Conservation (phyloP, 2,888 invertebrate genomes). For the Mayetiola destructor region DNA sequence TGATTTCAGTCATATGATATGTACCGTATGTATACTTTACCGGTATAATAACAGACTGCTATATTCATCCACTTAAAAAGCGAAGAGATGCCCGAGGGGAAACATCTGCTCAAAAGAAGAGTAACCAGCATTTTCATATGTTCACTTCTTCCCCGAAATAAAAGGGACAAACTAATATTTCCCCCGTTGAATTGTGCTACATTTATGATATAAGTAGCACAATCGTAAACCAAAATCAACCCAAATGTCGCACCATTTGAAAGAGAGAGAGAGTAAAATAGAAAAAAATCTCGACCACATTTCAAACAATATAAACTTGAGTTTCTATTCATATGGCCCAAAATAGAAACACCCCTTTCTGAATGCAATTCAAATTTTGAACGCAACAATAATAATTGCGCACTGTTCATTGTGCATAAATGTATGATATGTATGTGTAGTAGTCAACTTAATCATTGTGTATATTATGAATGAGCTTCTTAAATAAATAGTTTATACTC, state of each 20-base stretch:
- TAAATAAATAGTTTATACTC: too few species aligned
- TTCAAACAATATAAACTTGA: not conserved
- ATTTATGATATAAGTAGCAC: not conserved
- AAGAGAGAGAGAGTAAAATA: not conserved
- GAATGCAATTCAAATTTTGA: too few species aligned
- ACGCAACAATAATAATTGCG: too few species aligned
- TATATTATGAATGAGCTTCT: too few species aligned
- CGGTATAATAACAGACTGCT: not conserved
- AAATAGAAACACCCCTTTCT: slow-evolving; percentile 9
- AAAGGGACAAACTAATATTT: too few species aligned
- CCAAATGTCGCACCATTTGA: not conserved
- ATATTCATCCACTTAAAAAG: slow-evolving; percentile 5
- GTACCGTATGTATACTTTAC: slow-evolving; percentile 10
- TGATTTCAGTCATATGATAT: too few species aligned
- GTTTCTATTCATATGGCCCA: slow-evolving; percentile 5
- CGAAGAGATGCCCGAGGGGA: slow-evolving; percentile 5
- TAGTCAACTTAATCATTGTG: too few species aligned
- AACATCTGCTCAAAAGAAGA: slow-evolving; percentile 8
- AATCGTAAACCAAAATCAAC: too few species aligned
- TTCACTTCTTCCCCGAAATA: not conserved
- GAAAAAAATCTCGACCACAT: slow-evolving; percentile 5
- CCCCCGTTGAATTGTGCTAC: not conserved
- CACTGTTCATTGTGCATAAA: too few species aligned
- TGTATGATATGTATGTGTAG: too few species aligned
- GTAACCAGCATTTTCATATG: not conserved